Evolutionary conservation across 2,888 invertebrate species (phyloP).

Genomic region (Cosmopolites sordidus): DNA sequence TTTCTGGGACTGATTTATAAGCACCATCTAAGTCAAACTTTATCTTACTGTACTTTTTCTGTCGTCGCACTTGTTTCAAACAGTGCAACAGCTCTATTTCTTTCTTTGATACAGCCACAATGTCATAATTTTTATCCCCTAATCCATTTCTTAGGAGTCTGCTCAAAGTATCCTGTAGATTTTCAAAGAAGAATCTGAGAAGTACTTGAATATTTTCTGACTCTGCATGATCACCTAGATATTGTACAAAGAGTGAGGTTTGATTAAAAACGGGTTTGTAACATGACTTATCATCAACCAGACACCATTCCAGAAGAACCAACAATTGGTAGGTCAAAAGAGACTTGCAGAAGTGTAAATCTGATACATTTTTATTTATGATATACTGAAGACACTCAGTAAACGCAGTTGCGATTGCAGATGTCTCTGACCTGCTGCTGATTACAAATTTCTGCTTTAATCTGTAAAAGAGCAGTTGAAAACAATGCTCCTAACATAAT

Average conservation of each 20-base stretch:
- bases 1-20: neutral
- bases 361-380: slow-evolving; percentile 51
- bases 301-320: slow-evolving; percentile 50
- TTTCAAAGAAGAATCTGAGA: slow-evolving; percentile 46
- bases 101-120: slow-evolving; percentile 35
- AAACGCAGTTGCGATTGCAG: slow-evolving; percentile 63
- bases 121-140: slow-evolving; percentile 15
- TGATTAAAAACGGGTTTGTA: slow-evolving; percentile 52
- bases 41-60: slow-evolving; percentile 52
- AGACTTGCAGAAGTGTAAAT: slow-evolving; percentile 46
- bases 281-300: slow-evolving; percentile 45
- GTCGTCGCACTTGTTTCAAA: slow-evolving; percentile 48
- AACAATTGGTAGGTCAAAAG: slow-evolving; percentile 49
- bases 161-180: slow-evolving; percentile 42
- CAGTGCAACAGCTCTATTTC: slow-evolving; percentile 51
- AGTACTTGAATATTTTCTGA: slow-evolving; percentile 42
- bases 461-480: slow-evolving; percentile 51
- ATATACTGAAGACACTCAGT: slow-evolving; percentile 71
- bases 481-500: too few relatives aligned
- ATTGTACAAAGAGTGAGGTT: slow-evolving; percentile 52
- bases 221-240: slow-evolving; percentile 53
- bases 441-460: slow-evolving; percentile 57
- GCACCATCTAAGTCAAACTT: slow-evolving; percentile 46
- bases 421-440: slow-evolving; percentile 63
- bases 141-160: slow-evolving; percentile 34